phyloP scores from a whole-genome alignment of 2,113 vertebrate species.

The Oostethus manadensis region DNA sequence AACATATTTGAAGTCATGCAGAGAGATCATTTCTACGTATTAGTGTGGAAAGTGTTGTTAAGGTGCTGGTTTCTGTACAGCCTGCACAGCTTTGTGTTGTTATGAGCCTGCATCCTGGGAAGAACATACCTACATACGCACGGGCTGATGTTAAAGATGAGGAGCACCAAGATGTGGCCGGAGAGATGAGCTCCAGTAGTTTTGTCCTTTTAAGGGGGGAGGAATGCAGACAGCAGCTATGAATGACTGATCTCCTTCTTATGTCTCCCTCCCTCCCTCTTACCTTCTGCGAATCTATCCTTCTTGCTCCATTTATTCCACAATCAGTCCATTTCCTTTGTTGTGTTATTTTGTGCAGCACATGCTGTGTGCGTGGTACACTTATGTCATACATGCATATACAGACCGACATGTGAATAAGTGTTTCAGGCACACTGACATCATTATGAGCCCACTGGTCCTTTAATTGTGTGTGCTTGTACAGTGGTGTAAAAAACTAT shows the following conservation, averaged over 20 bases:
- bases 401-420: constrained; percentile 13
- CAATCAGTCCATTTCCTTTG: constrained; percentile 6
- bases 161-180: constrained; percentile 6
- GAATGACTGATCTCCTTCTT: constrained; percentile 62
- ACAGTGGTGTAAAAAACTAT: no score
- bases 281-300: constrained; percentile 5
- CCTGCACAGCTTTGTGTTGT: not conserved
- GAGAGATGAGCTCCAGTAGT: constrained; percentile 52
- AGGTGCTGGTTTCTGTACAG: not conserved
- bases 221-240: constrained; percentile 65
- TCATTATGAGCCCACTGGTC: constrained; percentile 24
- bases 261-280: constrained; percentile 13
- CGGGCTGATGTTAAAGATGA: constrained; percentile 1
- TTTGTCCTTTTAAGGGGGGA: constrained; percentile 73
- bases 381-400: constrained; percentile 3
- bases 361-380: constrained; percentile 3
- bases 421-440: constrained; percentile 28
- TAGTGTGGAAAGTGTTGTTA: not conserved
- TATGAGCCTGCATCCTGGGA: constrained; percentile 1
- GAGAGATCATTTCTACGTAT: constrained; percentile 12
- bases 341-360: constrained; percentile 8
- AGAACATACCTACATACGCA: not conserved
- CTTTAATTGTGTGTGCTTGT: constrained; percentile 17
- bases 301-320: constrained; percentile 19
- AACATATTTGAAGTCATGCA: constrained; percentile 9